Evolutionary conservation across 2,113 vertebrate species (phyloP), one percentile per base, ranked within the genome.

Genomic region (Xerus inauris): DNA sequence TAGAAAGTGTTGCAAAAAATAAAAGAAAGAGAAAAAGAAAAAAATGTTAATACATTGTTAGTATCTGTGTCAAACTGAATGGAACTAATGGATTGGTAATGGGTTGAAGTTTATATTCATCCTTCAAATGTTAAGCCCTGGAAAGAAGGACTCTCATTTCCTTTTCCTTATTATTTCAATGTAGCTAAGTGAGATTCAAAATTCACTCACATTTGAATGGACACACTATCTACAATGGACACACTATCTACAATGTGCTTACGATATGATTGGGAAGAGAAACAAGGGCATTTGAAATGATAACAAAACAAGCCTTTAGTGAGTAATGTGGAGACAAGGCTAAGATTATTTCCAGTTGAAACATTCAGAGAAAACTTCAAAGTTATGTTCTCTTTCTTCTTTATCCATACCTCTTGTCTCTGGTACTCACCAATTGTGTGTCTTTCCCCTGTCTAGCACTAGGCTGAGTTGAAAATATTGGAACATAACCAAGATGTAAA

Each of bases 91-190:
- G 59, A 30, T n/a, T 54, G 11, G 57, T 30, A 20, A 83, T 7
- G 10, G 30, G n/a, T 32, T 59, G 42, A 89, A 17, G 10, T 95
- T 76, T 65, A 49, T 76, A 79, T 54, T 42, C 4, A 28, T 42
- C 24, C 57, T 88, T 96, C 87, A 91, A 42, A 64, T 75, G 47
- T 64, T 30, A 96, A 93, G 65, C 20, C 51, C 51, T 76, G 20
- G 73, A 80, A 79, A 72, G 24, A 87, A 57, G 35, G 19, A 71
- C 19, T 75, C 26, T 59, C 8, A n/a, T 26, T 54, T 59, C 17
- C 49, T 92, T 76, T 95, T 57, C 49, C 26, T 67, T 86, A n/a
- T 57, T 80, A 67, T 83, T 80, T 94, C 14, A 75, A 57, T 35
- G 80, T 22, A 92, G 14, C 11, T 35, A 38, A 0, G 69, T 47